phyloP scores from a whole-genome alignment of 2,888 invertebrate species.

The Norana najaformis region DNA sequence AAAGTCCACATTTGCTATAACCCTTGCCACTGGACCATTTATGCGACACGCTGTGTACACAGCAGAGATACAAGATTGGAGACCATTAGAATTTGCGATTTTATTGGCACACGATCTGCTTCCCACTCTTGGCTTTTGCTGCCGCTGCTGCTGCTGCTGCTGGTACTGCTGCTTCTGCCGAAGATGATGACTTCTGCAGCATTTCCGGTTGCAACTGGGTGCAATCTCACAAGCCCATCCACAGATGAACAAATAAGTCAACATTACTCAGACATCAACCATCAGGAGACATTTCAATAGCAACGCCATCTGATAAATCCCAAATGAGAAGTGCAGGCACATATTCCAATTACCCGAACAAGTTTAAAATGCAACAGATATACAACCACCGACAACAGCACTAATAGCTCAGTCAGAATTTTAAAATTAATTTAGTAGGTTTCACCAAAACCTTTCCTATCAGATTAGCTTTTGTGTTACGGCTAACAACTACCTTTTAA shows the following conservation, averaged over 20 bases:
- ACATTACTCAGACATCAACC: background rate
- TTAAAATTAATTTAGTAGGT: background rate
- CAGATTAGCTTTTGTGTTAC: background rate
- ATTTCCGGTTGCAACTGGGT: background rate
- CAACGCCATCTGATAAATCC: background rate
- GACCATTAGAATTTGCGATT: constrained; percentile 13
- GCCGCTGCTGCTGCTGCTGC: background rate
- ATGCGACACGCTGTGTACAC: background rate
- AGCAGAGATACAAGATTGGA: background rate
- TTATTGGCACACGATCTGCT: background rate
- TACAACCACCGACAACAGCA: background rate
- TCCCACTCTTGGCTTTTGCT: too few relatives aligned
- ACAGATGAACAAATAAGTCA: constrained; percentile 13
- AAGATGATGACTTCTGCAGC: background rate
- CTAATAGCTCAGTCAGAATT: background rate
- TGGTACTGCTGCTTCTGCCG: background rate
- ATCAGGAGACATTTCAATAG: constrained; percentile 13
- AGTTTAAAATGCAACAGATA: background rate
- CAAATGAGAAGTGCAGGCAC: background rate
- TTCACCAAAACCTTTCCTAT: background rate
- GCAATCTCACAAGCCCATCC: constrained; percentile 4
- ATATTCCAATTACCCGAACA: background rate
- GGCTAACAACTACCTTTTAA: background rate
- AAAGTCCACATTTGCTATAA: background rate
- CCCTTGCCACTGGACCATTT: background rate